Conservation (phyloP, 2,888 invertebrate genomes). For the Poecilobothrus nobilitatus region DNA sequence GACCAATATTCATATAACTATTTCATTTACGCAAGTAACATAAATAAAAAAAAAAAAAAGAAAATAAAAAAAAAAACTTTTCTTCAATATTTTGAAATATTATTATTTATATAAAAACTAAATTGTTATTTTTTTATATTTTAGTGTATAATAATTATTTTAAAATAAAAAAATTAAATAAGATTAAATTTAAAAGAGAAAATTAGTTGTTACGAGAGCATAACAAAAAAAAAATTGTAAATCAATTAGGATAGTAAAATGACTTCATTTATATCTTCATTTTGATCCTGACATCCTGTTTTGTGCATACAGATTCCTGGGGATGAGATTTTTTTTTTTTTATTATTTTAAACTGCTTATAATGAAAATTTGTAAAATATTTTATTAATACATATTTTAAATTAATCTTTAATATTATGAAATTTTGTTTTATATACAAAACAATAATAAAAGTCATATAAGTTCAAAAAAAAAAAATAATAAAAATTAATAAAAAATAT, state of each 20-base stretch:
- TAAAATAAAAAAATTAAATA: too few species aligned
- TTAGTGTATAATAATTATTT: too few species aligned
- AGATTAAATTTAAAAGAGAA: too few species aligned
- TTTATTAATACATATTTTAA: too few species aligned
- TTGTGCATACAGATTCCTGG: not conserved
- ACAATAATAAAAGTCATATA: too few species aligned
- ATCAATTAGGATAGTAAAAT: not conserved
- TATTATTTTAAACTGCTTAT: too few species aligned
- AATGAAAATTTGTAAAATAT: not conserved
- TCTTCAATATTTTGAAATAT: not conserved
- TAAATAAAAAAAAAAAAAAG: not conserved
- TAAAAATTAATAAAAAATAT: not conserved
- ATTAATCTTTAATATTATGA: too few species aligned
- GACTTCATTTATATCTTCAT: slow-evolving; percentile 4
- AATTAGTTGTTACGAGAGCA: too few species aligned
- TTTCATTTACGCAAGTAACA: not conserved
- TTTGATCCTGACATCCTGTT: not conserved
- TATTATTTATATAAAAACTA: not conserved
- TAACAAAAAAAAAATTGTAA: too few species aligned
- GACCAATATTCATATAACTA: not conserved
- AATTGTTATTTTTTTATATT: too few species aligned
- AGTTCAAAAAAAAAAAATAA: too few species aligned
- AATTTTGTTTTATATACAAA: too few species aligned
- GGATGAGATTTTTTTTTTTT: not conserved
- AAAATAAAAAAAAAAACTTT: not conserved